Evolutionary conservation across 1,140 invertebrate genomes (phyloP).

Genomic region (Tetramorium parvispinum): DNA sequence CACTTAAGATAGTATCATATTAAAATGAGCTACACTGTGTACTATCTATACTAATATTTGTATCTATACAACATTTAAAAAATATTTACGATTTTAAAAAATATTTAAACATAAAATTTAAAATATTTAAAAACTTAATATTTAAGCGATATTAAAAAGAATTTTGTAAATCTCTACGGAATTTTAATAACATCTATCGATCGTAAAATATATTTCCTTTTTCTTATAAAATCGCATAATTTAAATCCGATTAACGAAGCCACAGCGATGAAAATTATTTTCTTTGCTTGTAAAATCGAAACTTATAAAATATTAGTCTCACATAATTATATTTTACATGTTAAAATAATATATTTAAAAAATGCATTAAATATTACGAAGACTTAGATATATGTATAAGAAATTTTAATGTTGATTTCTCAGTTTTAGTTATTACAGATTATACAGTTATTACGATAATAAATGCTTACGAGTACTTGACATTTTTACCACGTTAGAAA

Average conservation of each 20-base stretch:
- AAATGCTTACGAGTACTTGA: not conserved
- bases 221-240: constrained; percentile 10
- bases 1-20: not conserved
- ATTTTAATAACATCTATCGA: constrained; percentile 28
- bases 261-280: not conserved
- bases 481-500: not conserved
- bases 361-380: not conserved
- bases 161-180: constrained; percentile 6
- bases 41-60: too few species aligned
- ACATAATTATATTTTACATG: not conserved
- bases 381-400: not conserved
- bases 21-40: too few species aligned
- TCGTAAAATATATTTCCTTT: not conserved
- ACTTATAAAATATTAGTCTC: not conserved
- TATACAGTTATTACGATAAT: too few species aligned
- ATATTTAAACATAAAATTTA: not conserved
- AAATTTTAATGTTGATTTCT: not conserved
- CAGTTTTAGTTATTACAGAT: not conserved
- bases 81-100: not conserved
- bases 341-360: not conserved
- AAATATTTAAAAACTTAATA: not conserved
- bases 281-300: not conserved
- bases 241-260: not conserved
- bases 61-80: not conserved
- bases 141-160: constrained; percentile 4